These are phyloP conservation scores for Lepidurus apus DNA, from an alignment of 1,140 invertebrate genomes.

Conservation along the genomic window DNA sequence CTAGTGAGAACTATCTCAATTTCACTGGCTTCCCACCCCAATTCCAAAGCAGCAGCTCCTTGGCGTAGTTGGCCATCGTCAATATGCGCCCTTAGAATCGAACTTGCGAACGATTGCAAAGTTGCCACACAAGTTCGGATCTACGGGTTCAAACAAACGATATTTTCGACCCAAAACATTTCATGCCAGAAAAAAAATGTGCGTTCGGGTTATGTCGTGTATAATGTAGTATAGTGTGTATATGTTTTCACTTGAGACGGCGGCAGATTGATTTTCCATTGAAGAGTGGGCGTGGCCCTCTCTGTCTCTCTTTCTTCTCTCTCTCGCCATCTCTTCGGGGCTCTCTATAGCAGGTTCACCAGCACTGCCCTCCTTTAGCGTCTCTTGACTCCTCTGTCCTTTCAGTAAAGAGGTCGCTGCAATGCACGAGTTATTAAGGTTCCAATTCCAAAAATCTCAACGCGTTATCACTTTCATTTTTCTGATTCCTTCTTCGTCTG, in stretches of 20 bases:
- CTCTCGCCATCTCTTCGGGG: background rate
- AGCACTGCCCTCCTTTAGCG: background rate
- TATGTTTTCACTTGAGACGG: background rate
- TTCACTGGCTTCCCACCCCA: background rate
- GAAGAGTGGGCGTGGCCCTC: background rate
- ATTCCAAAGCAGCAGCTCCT: background rate
- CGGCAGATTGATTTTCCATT: constrained; percentile 5
- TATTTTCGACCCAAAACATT: no score
- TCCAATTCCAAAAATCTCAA: no score
- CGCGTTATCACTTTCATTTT: no score
- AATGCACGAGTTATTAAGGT: no score
- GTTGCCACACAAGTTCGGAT: constrained; percentile 49
- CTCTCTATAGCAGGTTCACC: constrained; percentile 1
- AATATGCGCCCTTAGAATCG: constrained; percentile 48
- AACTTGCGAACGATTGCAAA: constrained; percentile 44
- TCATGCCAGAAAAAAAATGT: no score
- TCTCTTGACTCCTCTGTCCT: background rate
- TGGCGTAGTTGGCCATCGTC: constrained; percentile 31
- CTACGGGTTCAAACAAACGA: constrained; percentile 49
- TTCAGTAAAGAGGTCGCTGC: background rate
- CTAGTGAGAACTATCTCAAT: constrained; percentile 1
- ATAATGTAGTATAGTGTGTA: background rate
- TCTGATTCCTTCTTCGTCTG: no score
- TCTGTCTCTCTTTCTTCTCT: background rate
- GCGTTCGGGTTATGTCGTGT: no score